Evolutionary conservation across 2,113 vertebrate genomes (phyloP).

Genomic region (Narcine bancroftii): DNA sequence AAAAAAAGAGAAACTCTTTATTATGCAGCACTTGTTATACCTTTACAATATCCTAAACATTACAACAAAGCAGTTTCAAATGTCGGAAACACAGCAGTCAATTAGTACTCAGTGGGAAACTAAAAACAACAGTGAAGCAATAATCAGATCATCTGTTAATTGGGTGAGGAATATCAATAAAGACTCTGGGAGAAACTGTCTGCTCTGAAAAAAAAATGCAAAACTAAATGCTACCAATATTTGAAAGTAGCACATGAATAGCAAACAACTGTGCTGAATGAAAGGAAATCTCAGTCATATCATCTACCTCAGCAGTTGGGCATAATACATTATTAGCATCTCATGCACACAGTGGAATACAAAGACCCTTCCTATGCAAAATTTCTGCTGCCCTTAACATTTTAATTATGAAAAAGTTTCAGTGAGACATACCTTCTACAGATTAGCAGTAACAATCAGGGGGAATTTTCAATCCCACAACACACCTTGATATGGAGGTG

Average conservation of each 20-base stretch:
- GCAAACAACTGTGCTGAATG: background rate
- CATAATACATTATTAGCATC: background rate
- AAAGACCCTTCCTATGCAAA: background rate
- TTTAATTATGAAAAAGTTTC: background rate
- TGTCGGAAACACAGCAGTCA: background rate
- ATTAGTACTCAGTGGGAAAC: background rate
- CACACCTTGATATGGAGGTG: no score
- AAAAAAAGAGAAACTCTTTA: background rate
- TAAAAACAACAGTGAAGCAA: background rate
- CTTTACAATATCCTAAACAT: background rate
- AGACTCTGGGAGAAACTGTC: background rate
- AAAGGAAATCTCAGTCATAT: background rate
- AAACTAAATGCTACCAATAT: background rate
- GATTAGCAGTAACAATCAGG: background rate
- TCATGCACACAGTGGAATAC: background rate
- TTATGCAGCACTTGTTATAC: background rate
- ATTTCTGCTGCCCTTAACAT: background rate
- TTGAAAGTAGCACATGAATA: background rate
- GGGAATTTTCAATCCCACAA: no score
- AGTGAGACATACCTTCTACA: background rate
- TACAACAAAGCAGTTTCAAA: background rate
- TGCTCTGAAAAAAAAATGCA: background rate
- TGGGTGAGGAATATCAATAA: background rate
- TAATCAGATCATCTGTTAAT: background rate
- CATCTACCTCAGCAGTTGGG: no score